Evolutionary conservation across 2,113 vertebrate species (phyloP).

Genomic region (Callaeas wilsoni): DNA sequence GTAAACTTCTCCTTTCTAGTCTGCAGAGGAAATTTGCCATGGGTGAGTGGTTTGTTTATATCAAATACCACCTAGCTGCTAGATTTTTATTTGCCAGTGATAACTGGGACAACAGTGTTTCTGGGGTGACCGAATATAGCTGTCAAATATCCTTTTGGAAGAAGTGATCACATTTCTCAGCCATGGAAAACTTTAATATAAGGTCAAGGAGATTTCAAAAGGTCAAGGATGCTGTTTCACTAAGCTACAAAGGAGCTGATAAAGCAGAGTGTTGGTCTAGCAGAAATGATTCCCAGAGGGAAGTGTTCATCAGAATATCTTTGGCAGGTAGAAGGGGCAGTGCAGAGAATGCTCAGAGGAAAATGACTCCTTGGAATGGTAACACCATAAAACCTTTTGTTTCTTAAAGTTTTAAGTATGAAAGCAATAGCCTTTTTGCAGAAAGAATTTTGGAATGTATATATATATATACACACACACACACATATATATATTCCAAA

Average conservation of each 20-base stretch:
- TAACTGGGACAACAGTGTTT: background rate
- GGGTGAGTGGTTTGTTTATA: background rate
- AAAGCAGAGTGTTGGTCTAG: conserved; percentile 32
- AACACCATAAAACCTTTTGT: background rate
- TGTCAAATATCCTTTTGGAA: conserved; percentile 11
- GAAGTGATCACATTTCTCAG: background rate
- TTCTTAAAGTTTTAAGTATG: background rate
- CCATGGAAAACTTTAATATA: background rate
- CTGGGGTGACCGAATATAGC: background rate
- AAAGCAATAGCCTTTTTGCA: background rate
- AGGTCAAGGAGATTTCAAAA: background rate
- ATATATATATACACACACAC: background rate
- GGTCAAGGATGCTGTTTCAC: background rate
- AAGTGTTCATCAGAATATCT: conserved; percentile 42
- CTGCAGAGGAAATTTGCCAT: background rate
- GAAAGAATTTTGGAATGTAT: background rate
- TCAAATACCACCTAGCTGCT: background rate
- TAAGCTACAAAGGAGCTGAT: conserved; percentile 39
- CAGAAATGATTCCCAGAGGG: conserved; percentile 40
- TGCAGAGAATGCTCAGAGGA: background rate
- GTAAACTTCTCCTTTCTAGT: background rate
- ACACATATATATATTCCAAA: too few species aligned
- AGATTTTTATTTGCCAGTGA: background rate
- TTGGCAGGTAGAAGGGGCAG: conserved; percentile 17
- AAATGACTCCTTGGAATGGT: conserved; percentile 8